These are phyloP conservation scores for Knipowitschia caucasica DNA, from an alignment of 2,797 vertebrate species.

Conservation along the genomic window DNA sequence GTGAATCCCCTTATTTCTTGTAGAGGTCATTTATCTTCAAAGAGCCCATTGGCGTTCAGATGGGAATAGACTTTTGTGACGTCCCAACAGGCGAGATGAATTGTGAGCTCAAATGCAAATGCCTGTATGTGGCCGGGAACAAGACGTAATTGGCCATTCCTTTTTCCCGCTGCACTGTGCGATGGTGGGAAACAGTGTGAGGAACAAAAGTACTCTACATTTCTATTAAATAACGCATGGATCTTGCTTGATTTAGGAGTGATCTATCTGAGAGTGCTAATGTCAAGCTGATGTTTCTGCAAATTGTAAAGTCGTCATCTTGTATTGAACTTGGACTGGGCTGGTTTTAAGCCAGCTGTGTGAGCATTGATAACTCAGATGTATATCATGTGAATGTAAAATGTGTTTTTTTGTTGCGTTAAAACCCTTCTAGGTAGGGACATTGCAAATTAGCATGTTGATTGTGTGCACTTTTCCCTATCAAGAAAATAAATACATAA, in stretches of 20 bases:
- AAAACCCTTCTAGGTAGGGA: too few species aligned
- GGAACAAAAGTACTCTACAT: constrained; percentile 59
- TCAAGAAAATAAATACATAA: too few species aligned
- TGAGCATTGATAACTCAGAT: too few species aligned
- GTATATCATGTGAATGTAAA: too few species aligned
- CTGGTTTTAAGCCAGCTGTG: too few species aligned
- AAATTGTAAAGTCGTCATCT: too few species aligned
- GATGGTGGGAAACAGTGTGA: constrained; percentile 42
- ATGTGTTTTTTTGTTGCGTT: too few species aligned
- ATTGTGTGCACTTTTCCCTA: too few species aligned
- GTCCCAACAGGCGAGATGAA: constrained; percentile 42
- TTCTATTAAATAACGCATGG: too few species aligned
- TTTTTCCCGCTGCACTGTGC: constrained; percentile 35
- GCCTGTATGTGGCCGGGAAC: constrained; percentile 37
- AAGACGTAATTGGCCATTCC: constrained; percentile 38
- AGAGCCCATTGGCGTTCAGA: constrained; percentile 35
- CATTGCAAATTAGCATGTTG: too few species aligned
- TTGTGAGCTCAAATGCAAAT: constrained; percentile 49
- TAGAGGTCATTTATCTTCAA: constrained; percentile 33
- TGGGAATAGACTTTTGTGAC: constrained; percentile 55
- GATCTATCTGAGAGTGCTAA: not conserved
- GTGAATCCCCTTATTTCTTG: constrained; percentile 26
- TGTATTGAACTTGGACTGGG: too few species aligned
- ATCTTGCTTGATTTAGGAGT: constrained; percentile 34
- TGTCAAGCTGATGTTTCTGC: not conserved